Conservation (phyloP, 2,797 vertebrate species). For the Lepidocolaptes lacrymiger region DNA sequence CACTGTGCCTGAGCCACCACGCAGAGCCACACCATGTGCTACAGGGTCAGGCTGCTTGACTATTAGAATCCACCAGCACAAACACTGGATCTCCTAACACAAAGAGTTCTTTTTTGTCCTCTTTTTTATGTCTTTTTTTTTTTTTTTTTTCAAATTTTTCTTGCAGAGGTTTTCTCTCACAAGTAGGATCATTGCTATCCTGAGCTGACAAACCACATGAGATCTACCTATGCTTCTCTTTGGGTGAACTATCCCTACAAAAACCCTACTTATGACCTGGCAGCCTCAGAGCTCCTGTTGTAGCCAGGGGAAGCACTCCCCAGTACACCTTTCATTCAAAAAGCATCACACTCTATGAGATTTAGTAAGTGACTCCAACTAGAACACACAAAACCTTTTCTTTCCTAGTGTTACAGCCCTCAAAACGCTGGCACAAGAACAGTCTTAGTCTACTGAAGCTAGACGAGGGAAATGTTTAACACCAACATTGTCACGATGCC, state of each 20-base stretch:
- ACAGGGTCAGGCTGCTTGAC: neutral
- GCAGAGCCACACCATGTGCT: neutral
- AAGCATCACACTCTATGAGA: neutral
- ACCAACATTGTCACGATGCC: neutral
- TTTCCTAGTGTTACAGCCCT: neutral
- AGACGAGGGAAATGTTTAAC: neutral
- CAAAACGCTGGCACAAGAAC: neutral
- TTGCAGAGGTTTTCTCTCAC: neutral
- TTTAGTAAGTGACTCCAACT: neutral
- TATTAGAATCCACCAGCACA: neutral
- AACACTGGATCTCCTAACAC: neutral
- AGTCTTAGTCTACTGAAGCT: neutral
- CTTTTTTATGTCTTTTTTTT: neutral
- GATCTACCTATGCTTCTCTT: neutral
- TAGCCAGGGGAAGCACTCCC: neutral
- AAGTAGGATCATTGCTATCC: neutral
- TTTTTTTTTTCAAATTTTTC: neutral
- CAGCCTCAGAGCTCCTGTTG: neutral
- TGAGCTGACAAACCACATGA: neutral
- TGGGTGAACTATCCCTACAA: neutral
- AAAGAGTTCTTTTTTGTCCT: neutral
- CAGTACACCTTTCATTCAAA: neutral
- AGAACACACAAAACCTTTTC: neutral
- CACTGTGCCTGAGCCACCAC: neutral
- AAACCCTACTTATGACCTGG: neutral